A percentile compares a stretch with the other conserved stretches of the same genome.
Conservation (phyloP, 2,113 vertebrate species). For the Nipponia nippon region DNA sequence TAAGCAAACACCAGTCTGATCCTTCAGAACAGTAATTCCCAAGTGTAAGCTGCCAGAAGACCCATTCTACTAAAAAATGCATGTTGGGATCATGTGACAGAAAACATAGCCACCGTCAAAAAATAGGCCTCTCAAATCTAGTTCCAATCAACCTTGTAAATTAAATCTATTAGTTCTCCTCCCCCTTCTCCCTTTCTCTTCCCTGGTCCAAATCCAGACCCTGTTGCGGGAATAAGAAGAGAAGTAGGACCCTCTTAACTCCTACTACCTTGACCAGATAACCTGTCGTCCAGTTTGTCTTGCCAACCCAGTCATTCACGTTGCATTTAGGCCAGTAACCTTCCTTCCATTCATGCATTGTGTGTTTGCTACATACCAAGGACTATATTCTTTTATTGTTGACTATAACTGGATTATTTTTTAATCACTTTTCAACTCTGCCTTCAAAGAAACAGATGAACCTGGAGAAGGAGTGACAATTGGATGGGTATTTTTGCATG, state of each 20-base stretch:
- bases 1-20: neutral
- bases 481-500: neutral
- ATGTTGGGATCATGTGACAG: neutral
- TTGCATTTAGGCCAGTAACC: neutral
- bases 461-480: neutral
- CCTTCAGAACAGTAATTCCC: neutral
- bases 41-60: no score
- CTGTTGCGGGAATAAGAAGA: rapidly evolving
- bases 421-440: rapidly evolving
- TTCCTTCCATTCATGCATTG: neutral
- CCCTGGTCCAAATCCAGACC: neutral
- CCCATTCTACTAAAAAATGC: neutral
- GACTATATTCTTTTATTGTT: neutral
- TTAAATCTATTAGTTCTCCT: neutral
- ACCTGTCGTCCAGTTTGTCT: neutral
- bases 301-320: rapidly evolving
- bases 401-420: neutral
- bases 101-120: neutral
- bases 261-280: rapidly evolving
- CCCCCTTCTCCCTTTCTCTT: neutral
- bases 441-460: neutral
- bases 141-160: neutral
- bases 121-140: neutral
- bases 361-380: neutral
- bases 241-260: neutral